Evolutionary conservation across 2,113 vertebrate genomes (phyloP).

Genomic region (Marcusenius ussheri): DNA sequence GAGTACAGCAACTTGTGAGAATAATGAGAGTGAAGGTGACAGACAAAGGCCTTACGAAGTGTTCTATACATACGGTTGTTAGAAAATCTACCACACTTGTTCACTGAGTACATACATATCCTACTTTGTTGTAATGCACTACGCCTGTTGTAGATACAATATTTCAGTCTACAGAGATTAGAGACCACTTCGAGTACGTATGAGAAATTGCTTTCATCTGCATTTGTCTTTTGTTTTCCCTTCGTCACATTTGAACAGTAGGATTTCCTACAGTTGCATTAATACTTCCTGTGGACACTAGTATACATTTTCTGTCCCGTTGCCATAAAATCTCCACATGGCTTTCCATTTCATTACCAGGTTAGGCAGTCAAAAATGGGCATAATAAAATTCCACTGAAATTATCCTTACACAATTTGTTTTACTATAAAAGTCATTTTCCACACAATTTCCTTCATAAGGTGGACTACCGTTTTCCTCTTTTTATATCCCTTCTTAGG

Average conservation of each 20-base stretch:
- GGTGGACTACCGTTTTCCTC: neutral
- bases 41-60: constrained; percentile 17
- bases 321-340: constrained; percentile 32
- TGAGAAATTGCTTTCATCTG: neutral
- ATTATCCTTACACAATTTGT: neutral
- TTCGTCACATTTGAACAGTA: constrained; percentile 22
- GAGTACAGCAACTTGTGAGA: neutral
- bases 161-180: constrained; percentile 31
- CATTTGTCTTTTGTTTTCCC: constrained; percentile 22
- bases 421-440: neutral
- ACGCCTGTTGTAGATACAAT: constrained; percentile 42
- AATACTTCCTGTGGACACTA: constrained; percentile 29
- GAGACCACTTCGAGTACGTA: constrained; percentile 34
- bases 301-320: constrained; percentile 16
- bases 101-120: constrained; percentile 42
- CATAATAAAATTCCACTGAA: neutral
- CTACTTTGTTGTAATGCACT: constrained; percentile 28
- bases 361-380: constrained; percentile 25
- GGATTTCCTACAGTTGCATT: constrained; percentile 20
- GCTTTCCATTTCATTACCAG: constrained; percentile 29
- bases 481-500: neutral
- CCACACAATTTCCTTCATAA: neutral
- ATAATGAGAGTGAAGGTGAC: neutral
- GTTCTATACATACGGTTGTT: neutral
- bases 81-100: neutral